Percentiles rank a stretch among this genome's conserved stretches.
These are phyloP conservation scores for Arctocebus calabarensis DNA, from an alignment of 2,797 vertebrate genomes.

Conservation along the genomic window DNA sequence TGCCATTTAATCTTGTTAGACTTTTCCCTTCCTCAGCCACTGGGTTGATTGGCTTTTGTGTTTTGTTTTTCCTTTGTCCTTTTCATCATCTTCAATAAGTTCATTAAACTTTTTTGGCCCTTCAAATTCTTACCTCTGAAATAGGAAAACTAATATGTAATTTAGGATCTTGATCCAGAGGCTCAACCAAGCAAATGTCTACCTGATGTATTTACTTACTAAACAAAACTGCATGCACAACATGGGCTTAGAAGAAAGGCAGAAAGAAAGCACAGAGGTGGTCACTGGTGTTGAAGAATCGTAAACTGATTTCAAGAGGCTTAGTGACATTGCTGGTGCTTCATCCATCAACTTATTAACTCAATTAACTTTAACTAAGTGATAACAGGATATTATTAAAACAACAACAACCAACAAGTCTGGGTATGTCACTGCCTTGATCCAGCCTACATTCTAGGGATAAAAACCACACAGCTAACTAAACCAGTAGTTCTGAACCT, in stretches of 20 bases:
- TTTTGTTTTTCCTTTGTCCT: background rate
- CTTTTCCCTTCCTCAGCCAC: background rate
- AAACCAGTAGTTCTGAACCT: too few relatives aligned
- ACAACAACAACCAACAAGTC: background rate
- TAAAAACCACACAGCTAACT: background rate
- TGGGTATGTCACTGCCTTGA: background rate
- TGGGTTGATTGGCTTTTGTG: background rate
- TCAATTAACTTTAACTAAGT: background rate
- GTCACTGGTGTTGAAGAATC: background rate
- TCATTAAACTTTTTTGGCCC: background rate
- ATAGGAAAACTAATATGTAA: background rate
- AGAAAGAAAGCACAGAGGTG: background rate
- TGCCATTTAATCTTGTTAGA: slow-evolving; percentile 21
- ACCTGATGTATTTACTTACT: background rate
- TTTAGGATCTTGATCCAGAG: background rate
- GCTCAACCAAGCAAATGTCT: background rate
- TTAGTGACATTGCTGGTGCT: background rate
- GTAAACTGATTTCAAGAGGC: background rate
- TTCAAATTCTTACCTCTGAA: background rate
- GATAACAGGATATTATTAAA: background rate
- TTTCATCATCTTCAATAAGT: background rate
- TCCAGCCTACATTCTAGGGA: background rate
- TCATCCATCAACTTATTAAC: background rate
- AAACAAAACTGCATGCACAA: too few relatives aligned
- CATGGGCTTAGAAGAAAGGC: background rate